Evolutionary conservation across 2,113 vertebrate species (phyloP), one percentile per base, ranked within the genome.

Genomic region (Dromiciops gliroides): DNA sequence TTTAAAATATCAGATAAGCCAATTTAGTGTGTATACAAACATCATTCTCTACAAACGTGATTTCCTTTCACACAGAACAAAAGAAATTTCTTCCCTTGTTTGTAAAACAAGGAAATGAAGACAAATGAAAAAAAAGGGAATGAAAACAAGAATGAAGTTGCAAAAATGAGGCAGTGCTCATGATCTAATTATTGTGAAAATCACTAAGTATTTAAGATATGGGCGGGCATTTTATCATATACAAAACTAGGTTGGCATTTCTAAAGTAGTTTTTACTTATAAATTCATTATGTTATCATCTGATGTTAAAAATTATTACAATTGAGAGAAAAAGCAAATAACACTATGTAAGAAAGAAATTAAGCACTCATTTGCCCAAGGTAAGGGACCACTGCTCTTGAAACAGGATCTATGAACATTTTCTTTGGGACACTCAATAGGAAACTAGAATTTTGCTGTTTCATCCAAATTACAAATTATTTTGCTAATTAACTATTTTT

Each of bases 221-320:
- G 48, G 95, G 95, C 89, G 92, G 95, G 75, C 14, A 92, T 89
- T 95, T 95, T 95, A 97, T 92, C 56, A 93, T 90, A 94, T 93
- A 89, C 56, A 95, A 95, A 97, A 95, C n/a, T 96, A 95, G 94
- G 97, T 94, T 91, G 97, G 96, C 90, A 95, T 93, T 96, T 97
- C 92, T 50, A 48, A 96, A 89, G 50, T 89, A 94, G 91, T 25
- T 67, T 96, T 37, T 90, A 92, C 28, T 49, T 93, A 3, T 83
- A 90, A 93, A 93, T 92, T 94, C 51, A n/a, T 51, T 10, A 92
- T 67, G 25, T 48, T 92, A 56, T 44, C 91, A 56, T 89, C n/a
- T 75, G 93, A 92, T 94, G 94, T 91, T 49, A 22, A n/a, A 95
- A 97, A 91, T 48, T 26, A 50, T 10, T 49, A 28, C 96, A 94